A percentile compares a stretch with the other conserved stretches of the same genome.
Evolutionary conservation across 2,797 vertebrate genomes (phyloP).

Genomic region (Pterois miles): DNA sequence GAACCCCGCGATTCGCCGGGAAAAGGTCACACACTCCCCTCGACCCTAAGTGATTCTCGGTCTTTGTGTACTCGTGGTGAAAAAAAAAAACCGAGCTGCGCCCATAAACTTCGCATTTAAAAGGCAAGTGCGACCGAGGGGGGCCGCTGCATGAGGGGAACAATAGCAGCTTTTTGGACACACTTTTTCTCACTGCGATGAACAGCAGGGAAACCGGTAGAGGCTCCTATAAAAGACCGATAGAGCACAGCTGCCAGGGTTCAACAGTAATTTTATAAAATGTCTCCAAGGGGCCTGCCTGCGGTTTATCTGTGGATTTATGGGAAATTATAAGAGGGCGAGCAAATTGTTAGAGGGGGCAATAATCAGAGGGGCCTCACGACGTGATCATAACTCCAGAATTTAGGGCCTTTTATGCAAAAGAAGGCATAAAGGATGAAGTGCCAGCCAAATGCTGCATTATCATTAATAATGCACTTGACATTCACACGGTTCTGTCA

Average conservation of each 20-base stretch:
- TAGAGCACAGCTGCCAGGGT: slow-evolving; percentile 84
- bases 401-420: slow-evolving; percentile 31
- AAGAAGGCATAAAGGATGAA: slow-evolving; percentile 28
- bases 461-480: slow-evolving; percentile 79
- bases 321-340: slow-evolving; percentile 61
- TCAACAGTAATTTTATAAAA: slow-evolving; percentile 82
- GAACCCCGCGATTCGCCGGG: slow-evolving; percentile 83
- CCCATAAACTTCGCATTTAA: slow-evolving; percentile 90
- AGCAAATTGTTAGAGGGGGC: slow-evolving; percentile 65
- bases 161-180: slow-evolving; percentile 88
- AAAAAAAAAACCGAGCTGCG: slow-evolving; percentile 81
- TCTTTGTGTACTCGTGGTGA: slow-evolving; percentile 84
- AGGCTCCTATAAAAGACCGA: slow-evolving; percentile 82
- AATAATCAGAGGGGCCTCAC: slow-evolving; percentile 39
- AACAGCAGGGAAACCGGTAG: slow-evolving; percentile 86
- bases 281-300: slow-evolving; percentile 70
- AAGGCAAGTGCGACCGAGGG: slow-evolving; percentile 86
- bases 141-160: slow-evolving; percentile 81
- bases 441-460: slow-evolving; percentile 63
- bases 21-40: slow-evolving; percentile 90
- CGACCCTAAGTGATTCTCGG: slow-evolving; percentile 85
- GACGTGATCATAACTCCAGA: slow-evolving; percentile 45
- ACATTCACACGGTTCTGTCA: slow-evolving; percentile 61
- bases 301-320: slow-evolving; percentile 72
- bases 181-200: slow-evolving; percentile 87